These are phyloP conservation scores for Stomorhina lunata DNA, from an alignment of 2,888 invertebrate species.

Conservation along the genomic window DNA sequence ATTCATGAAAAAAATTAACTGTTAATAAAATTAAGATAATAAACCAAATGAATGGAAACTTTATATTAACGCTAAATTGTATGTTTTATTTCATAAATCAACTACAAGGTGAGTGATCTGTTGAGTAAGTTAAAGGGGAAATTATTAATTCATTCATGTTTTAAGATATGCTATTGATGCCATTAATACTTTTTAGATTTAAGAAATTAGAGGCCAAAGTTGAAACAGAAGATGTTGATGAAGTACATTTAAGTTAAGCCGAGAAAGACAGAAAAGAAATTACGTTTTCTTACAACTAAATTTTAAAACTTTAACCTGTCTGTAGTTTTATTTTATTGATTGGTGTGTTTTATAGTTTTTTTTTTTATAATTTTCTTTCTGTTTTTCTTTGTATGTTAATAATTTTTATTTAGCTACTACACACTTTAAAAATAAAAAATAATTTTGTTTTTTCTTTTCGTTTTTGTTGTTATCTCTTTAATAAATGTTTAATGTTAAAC, in stretches of 20 bases:
- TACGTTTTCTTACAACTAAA: conserved; percentile 52
- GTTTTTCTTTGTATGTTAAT: conserved; percentile 12
- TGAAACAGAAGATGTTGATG: background rate
- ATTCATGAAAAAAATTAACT: background rate
- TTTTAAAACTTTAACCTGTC: conserved; percentile 56
- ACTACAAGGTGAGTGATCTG: conserved; percentile 28
- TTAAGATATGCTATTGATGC: conserved; percentile 25
- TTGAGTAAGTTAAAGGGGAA: background rate
- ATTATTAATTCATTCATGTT: no score
- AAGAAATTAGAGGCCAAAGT: conserved; percentile 34
- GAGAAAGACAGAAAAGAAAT: conserved; percentile 29
- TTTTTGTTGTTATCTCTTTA: conserved; percentile 18
- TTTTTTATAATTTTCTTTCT: conserved; percentile 12
- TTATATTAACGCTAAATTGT: background rate
- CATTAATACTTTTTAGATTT: conserved; percentile 31
- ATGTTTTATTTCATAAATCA: conserved; percentile 26
- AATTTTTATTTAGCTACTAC: conserved; percentile 61
- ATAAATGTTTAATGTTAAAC: conserved; percentile 1
- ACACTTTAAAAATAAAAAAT: conserved; percentile 62
- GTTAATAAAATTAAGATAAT: conserved; percentile 7
- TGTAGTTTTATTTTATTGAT: conserved; percentile 45
- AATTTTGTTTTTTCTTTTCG: conserved; percentile 21
- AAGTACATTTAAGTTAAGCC: background rate
- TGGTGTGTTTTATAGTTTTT: conserved; percentile 52
- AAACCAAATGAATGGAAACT: conserved; percentile 16